These are phyloP conservation scores for Urophycis tenuis DNA, from an alignment of 2,797 vertebrate species.

Conservation along the genomic window DNA sequence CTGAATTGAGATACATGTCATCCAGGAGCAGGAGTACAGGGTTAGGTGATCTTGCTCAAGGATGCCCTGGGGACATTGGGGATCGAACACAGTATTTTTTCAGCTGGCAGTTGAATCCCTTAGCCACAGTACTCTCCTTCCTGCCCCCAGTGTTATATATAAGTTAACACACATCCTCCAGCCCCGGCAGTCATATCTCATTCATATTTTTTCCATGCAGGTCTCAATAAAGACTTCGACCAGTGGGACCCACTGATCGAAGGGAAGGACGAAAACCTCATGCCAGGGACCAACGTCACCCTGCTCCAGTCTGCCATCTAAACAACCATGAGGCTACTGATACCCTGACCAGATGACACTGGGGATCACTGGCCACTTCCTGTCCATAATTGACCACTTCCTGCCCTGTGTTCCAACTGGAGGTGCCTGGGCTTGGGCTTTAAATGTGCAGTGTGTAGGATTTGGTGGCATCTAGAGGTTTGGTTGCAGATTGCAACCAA, in stretches of 20 bases:
- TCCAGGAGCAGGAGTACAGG: background rate
- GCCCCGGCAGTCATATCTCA: background rate
- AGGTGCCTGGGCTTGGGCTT: background rate
- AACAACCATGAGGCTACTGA: conserved; percentile 29
- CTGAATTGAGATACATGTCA: background rate
- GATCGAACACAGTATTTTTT: background rate
- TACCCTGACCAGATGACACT: background rate
- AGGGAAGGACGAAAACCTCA: conserved; percentile 81
- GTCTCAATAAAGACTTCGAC: conserved; percentile 79
- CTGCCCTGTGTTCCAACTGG: background rate
- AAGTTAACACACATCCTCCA: background rate
- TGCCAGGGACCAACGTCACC: conserved; percentile 77
- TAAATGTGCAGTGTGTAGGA: too few relatives aligned
- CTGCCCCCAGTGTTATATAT: background rate
- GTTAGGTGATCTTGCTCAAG: background rate
- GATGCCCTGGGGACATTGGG: background rate
- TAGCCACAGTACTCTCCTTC: background rate
- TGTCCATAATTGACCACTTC: background rate
- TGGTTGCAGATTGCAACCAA: too few relatives aligned
- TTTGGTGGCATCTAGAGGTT: too few relatives aligned
- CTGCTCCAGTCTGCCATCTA: conserved; percentile 67
- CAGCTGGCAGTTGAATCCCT: background rate
- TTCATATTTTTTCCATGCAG: conserved; percentile 52
- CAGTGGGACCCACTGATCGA: conserved; percentile 86
- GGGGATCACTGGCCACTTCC: background rate